Base-by-base conservation (phyloP, 1,140 invertebrate genomes). In the Hirudo medicinalis region DNA sequence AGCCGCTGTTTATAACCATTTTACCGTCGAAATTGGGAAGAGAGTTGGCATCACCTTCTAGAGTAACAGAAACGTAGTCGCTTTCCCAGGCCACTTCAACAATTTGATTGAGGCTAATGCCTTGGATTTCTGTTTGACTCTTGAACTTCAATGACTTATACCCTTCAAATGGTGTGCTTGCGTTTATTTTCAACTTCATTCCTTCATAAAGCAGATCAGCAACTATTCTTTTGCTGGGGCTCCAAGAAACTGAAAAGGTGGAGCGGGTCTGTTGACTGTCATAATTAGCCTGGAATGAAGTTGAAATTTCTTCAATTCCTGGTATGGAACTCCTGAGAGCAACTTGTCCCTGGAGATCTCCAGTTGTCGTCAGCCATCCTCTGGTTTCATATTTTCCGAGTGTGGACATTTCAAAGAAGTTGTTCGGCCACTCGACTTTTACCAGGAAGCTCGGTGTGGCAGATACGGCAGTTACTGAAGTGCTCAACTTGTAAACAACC, bases 161-260 rank as follows among this genome's bases (percentile, higher is more conserved):
- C 4, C 68, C 68, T 9, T 67, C 53, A 27, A 76, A 76, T 60
- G 77, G 75, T 29, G 77, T 75, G 32, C 70, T 75, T 4, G 70
- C 70, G 36, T 66, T 66, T 15, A 75, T 15, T 19, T 17, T 71
- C 15, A 71, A 68, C 55, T 75, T 66, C 22, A 75, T 69, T 15
- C 69, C 70, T 22, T 54, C 71, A 27, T 71, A n/a, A n/a, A 68
- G 29, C 4, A 74, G 25, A 71, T 73, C 69, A n/a, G 70, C 69
- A 60, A 68, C 71, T 32, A 78, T 72, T 22, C 73, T 74, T 36
- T 78, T 72, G 19, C 73, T 36, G 43, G 76, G 73, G 25, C 60
- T 69, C 77, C 77, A 79, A 13, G 75, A 70, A 15, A 78, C 40
- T 29, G 76, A 72, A 32, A 68, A 60, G 63, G 71, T 67, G 0